These are phyloP conservation scores for Acanthurus tractus DNA, from an alignment of 2,797 vertebrate genomes.

Conservation along the genomic window DNA sequence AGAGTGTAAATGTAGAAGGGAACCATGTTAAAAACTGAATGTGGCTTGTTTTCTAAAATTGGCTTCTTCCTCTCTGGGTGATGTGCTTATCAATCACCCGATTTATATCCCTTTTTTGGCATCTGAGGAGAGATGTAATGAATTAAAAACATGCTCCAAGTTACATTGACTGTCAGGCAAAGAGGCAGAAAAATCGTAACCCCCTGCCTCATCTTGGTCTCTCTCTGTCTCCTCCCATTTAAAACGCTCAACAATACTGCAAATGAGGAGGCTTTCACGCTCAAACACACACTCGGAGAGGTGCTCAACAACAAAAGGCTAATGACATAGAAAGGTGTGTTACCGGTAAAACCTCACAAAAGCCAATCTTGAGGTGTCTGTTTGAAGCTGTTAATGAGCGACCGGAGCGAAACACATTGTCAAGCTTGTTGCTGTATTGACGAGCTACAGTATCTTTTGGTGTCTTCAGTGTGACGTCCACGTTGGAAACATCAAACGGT, in stretches of 20 bases:
- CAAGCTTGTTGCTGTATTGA: constrained; percentile 19
- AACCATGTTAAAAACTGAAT: too few relatives aligned
- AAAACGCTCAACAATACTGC: constrained; percentile 23
- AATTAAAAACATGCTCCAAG: constrained; percentile 17
- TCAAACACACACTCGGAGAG: constrained; percentile 35
- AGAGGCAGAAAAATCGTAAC: constrained; percentile 7
- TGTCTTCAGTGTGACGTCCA: constrained; percentile 2
- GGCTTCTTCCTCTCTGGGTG: too few relatives aligned
- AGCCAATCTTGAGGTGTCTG: constrained; percentile 24
- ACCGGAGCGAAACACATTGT: not conserved
- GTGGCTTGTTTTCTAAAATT: too few relatives aligned
- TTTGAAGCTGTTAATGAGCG: constrained; percentile 40
- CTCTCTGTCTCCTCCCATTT: not conserved
- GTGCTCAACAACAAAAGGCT: constrained; percentile 25
- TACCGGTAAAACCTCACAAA: constrained; percentile 11
- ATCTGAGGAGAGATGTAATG: constrained; percentile 20
- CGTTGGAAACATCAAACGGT: not conserved
- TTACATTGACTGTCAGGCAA: constrained; percentile 37
- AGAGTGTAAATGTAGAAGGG: too few relatives aligned
- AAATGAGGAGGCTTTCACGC: constrained; percentile 35
- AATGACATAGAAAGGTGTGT: constrained; percentile 48
- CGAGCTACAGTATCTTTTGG: not conserved
- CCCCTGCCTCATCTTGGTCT: too few relatives aligned
- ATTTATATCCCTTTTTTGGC: constrained; percentile 14
- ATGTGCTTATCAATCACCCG: too few relatives aligned